Evolutionary conservation across 2,888 invertebrate genomes (phyloP).

Genomic region (Ectropis crepuscularia): DNA sequence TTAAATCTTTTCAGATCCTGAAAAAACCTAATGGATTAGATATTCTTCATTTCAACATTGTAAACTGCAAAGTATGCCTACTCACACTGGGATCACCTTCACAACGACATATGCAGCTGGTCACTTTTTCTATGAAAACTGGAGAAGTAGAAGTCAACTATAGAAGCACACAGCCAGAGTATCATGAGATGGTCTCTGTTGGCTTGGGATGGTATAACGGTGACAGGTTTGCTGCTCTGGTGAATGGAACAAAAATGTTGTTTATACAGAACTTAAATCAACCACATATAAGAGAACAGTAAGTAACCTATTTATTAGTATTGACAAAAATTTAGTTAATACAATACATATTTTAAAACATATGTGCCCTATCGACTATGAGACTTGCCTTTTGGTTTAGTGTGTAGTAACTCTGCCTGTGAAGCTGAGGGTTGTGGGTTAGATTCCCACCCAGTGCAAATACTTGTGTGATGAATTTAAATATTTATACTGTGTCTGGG

Average conservation of each 20-base stretch:
- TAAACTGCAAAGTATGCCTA: conserved; percentile 70
- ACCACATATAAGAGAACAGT: conserved; percentile 62
- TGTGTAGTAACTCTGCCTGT: too few species aligned
- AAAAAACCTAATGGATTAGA: conserved; percentile 51
- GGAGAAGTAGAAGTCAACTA: conserved; percentile 49
- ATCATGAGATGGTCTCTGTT: conserved; percentile 59
- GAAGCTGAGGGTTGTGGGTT: too few species aligned
- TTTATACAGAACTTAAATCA: conserved; percentile 69
- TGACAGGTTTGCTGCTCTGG: conserved; percentile 71
- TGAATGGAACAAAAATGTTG: conserved; percentile 68
- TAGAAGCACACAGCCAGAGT: conserved; percentile 35
- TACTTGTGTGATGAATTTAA: too few species aligned
- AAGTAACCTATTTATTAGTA: conserved; percentile 42
- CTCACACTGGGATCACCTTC: conserved; percentile 49
- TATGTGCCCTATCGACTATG: too few species aligned
- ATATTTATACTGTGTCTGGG: too few species aligned
- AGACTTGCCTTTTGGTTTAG: too few species aligned
- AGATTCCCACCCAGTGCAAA: too few species aligned
- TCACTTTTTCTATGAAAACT: conserved; percentile 62
- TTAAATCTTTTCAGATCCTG: conserved; percentile 60
- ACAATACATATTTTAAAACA: too few species aligned
- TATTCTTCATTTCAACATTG: conserved; percentile 69
- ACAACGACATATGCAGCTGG: conserved; percentile 47
- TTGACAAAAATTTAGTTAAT: neutral
- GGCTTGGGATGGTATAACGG: conserved; percentile 71